Conservation (phyloP, 1,140 invertebrate genomes). For the Temnothorax nylanderi region DNA sequence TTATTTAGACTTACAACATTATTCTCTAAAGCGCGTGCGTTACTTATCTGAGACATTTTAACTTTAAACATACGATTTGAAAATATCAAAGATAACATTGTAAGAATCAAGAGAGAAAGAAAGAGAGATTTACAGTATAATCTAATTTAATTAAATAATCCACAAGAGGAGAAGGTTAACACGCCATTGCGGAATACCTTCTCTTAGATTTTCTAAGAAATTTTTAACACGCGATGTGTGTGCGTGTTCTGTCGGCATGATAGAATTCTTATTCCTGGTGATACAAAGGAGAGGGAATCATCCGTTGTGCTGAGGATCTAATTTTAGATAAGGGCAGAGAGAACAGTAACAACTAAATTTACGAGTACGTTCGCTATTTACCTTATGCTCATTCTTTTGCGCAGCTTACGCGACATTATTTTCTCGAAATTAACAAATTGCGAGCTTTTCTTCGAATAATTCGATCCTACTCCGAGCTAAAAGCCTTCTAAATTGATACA, state of each 20-base stretch:
- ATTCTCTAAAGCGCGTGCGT: background rate
- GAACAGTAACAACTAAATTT: constrained; percentile 39
- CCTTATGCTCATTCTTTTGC: constrained; percentile 7
- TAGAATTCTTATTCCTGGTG: constrained; percentile 51
- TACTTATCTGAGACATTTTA: background rate
- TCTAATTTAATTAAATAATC: background rate
- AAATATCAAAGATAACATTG: constrained; percentile 2
- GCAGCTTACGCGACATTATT: constrained; percentile 5
- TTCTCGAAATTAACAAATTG: constrained; percentile 18
- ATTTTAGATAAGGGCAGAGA: constrained; percentile 45
- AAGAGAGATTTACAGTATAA: background rate
- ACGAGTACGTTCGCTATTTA: constrained; percentile 31
- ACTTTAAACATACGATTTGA: background rate
- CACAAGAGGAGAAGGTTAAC: background rate
- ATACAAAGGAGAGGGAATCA: constrained; percentile 50
- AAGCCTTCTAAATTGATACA: background rate
- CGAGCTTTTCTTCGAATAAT: background rate
- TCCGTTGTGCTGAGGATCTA: constrained; percentile 39
- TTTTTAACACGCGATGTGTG: constrained; percentile 48
- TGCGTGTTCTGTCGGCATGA: constrained; percentile 33
- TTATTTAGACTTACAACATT: background rate
- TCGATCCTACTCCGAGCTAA: background rate
- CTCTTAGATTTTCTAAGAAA: constrained; percentile 32
- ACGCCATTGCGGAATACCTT: background rate
- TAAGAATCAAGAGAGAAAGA: background rate